These are phyloP conservation scores for Falco punctatus DNA, from an alignment of 2,113 vertebrate genomes.

Conservation along the genomic window DNA sequence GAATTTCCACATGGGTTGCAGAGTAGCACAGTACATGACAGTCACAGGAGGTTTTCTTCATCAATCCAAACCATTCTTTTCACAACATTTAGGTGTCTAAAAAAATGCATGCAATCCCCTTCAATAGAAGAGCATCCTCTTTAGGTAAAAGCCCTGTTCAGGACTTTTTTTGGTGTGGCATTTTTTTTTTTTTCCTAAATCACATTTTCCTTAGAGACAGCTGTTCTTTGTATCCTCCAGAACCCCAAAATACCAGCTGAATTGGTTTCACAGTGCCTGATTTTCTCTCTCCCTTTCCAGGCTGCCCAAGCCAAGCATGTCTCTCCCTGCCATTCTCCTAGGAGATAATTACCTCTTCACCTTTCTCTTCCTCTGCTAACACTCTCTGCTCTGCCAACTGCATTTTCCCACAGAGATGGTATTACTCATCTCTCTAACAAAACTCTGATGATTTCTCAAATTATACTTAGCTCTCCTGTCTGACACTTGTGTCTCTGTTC, in stretches of 20 bases:
- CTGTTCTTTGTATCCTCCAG: neutral
- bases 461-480: conserved; percentile 42
- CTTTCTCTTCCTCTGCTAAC: conserved; percentile 47
- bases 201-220: neutral
- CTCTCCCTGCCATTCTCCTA: conserved; percentile 20
- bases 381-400: conserved; percentile 25
- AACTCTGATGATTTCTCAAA: conserved; percentile 58
- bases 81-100: neutral
- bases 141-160: neutral
- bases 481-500: conserved; percentile 21
- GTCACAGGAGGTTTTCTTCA: neutral
- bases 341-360: conserved; percentile 67
- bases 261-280: neutral
- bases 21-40: neutral
- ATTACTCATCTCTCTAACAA: conserved; percentile 61
- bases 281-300: neutral
- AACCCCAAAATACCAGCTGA: neutral
- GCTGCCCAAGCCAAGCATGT: neutral
- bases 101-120: neutral
- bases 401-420: conserved; percentile 55
- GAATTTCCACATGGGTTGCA: neutral
- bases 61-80: neutral
- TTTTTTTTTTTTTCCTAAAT: neutral
- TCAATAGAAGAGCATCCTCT: neutral
- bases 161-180: neutral